These are phyloP conservation scores for Oceanodroma leucorhoa DNA, from an alignment of 2,797 vertebrate genomes.

Conservation along the genomic window DNA sequence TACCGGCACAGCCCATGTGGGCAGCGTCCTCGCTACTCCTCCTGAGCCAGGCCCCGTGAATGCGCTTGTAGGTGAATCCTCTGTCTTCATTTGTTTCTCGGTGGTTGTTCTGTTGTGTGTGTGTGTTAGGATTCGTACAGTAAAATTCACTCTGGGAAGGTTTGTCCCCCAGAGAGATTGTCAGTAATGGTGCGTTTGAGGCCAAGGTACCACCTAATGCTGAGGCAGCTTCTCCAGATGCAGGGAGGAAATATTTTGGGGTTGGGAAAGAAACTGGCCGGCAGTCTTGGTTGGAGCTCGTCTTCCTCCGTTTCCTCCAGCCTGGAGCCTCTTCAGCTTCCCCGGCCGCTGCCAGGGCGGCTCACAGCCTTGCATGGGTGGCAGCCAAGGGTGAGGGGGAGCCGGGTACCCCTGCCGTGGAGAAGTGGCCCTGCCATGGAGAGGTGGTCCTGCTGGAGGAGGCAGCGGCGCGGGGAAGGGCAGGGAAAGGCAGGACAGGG, in stretches of 20 bases:
- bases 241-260: background rate
- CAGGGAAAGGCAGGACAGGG: background rate
- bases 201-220: background rate
- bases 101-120: background rate
- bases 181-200: background rate
- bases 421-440: background rate
- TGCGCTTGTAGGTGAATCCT: background rate
- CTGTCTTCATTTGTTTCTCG: background rate
- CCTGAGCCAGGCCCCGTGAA: background rate
- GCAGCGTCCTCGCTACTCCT: background rate
- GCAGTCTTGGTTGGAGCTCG: background rate
- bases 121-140: background rate
- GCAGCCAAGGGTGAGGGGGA: background rate
- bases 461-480: background rate
- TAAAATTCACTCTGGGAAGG: background rate
- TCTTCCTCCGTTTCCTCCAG: background rate
- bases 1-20: background rate
- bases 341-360: accelerated
- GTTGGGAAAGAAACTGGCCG: background rate
- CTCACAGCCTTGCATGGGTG: accelerated
- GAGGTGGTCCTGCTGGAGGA: background rate
- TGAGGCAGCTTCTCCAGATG: background rate
- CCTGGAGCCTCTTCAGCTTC: background rate
- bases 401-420: background rate
- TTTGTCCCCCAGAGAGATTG: background rate